A percentile compares a stretch with the other conserved stretches of the same genome.
These are phyloP conservation scores for Scotopteryx bipunctaria DNA, from an alignment of 2,888 invertebrate species.

Conservation along the genomic window DNA sequence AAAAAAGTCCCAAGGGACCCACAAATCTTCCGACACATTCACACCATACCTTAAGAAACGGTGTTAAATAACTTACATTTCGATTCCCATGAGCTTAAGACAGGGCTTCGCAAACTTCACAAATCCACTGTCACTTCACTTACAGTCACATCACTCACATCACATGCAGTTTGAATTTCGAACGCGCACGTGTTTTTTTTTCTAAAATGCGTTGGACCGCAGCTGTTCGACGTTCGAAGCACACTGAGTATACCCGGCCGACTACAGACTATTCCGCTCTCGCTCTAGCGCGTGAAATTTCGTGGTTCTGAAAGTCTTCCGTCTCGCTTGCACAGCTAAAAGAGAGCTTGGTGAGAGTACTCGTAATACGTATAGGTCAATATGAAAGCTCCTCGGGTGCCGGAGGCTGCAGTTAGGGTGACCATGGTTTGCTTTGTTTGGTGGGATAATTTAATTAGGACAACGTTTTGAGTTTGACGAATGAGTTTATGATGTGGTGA, in stretches of 20 bases:
- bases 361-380: slow-evolving; percentile 83
- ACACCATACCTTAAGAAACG: slow-evolving; percentile 8
- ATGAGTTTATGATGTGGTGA: neutral
- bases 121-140: slow-evolving; percentile 15
- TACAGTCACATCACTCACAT: slow-evolving; percentile 28
- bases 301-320: slow-evolving; percentile 38
- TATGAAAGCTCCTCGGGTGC: slow-evolving; percentile 81
- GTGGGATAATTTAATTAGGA: slow-evolving; percentile 25
- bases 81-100: slow-evolving; percentile 10
- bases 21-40: slow-evolving; percentile 10
- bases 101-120: too few species aligned
- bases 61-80: slow-evolving; percentile 23
- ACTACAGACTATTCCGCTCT: slow-evolving; percentile 54
- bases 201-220: slow-evolving; percentile 54
- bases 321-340: slow-evolving; percentile 67
- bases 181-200: slow-evolving; percentile 49
- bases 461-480: slow-evolving; percentile 1
- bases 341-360: slow-evolving; percentile 69
- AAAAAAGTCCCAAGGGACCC: slow-evolving; percentile 14
- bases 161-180: slow-evolving; percentile 33
- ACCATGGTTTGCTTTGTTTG: slow-evolving; percentile 42
- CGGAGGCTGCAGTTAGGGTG: slow-evolving; percentile 80
- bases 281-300: slow-evolving; percentile 47
- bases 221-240: slow-evolving; percentile 61
- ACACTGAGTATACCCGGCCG: slow-evolving; percentile 74